phyloP scores from a whole-genome alignment of 2,888 invertebrate species.

The Tipula helvola region DNA sequence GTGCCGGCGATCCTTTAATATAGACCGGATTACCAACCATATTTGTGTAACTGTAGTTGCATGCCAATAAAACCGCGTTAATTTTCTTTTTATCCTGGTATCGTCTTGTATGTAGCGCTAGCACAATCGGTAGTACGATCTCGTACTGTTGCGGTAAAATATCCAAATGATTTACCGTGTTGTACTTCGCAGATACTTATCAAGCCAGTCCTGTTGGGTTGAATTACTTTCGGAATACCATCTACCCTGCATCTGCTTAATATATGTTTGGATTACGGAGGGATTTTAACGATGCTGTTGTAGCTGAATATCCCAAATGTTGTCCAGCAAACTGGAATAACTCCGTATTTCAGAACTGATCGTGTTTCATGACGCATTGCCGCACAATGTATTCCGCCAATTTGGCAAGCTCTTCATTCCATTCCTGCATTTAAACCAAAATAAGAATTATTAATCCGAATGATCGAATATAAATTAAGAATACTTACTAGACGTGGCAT shows the following conservation, averaged over 20 bases:
- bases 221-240: not conserved
- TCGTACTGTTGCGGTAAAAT: conserved; percentile 13
- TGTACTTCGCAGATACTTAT: not conserved
- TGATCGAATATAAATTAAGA: not conserved
- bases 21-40: conserved; percentile 10
- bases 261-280: no score
- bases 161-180: conserved; percentile 10
- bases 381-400: conserved; percentile 9
- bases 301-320: not conserved
- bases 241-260: not conserved
- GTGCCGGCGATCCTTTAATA: conserved; percentile 6
- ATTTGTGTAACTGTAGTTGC: conserved; percentile 15
- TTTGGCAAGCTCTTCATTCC: conserved; percentile 11
- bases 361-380: conserved; percentile 13
- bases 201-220: not conserved
- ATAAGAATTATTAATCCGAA: not conserved
- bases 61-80: conserved; percentile 6
- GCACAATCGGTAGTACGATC: conserved; percentile 14
- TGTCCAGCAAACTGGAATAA: conserved; percentile 12
- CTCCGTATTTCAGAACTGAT: conserved; percentile 11
- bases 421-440: not conserved
- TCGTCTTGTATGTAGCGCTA: not conserved
- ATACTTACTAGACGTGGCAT: not conserved
- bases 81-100: not conserved
- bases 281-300: not conserved